Conservation (phyloP, 2,113 vertebrate genomes). For the Gyps fulvus region DNA sequence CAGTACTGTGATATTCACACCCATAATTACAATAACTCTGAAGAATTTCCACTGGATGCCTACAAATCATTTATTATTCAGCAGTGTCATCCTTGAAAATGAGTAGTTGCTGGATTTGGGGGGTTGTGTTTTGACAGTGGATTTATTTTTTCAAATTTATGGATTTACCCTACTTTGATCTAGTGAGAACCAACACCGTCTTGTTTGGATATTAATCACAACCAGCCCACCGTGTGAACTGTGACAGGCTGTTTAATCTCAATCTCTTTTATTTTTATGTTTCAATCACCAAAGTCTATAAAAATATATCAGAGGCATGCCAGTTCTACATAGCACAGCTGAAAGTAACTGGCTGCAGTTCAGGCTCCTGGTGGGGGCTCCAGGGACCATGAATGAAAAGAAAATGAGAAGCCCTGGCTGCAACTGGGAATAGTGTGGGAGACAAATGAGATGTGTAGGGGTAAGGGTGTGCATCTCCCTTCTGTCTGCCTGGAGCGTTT, state of each 20-base stretch:
- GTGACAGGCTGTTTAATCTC: background rate
- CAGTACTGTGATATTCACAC: background rate
- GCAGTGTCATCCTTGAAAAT: background rate
- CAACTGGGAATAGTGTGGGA: background rate
- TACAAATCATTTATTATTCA: background rate
- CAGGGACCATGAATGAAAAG: background rate
- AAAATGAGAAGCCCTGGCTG: background rate
- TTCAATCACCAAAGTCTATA: background rate
- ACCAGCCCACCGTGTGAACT: background rate
- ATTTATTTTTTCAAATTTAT: background rate
- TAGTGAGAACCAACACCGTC: background rate
- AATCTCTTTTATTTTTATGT: background rate
- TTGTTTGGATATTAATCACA: background rate
- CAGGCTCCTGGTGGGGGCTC: background rate
- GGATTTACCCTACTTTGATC: background rate
- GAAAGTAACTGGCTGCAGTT: background rate
- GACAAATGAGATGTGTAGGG: no score
- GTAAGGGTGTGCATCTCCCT: background rate
- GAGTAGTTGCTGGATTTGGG: background rate
- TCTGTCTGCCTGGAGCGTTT: no score
- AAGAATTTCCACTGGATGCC: background rate
- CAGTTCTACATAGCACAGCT: background rate
- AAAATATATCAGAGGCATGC: background rate
- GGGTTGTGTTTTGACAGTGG: background rate
- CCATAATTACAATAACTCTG: background rate